Conservation (phyloP, 2,797 vertebrate species). For the Antennarius maculatus region DNA sequence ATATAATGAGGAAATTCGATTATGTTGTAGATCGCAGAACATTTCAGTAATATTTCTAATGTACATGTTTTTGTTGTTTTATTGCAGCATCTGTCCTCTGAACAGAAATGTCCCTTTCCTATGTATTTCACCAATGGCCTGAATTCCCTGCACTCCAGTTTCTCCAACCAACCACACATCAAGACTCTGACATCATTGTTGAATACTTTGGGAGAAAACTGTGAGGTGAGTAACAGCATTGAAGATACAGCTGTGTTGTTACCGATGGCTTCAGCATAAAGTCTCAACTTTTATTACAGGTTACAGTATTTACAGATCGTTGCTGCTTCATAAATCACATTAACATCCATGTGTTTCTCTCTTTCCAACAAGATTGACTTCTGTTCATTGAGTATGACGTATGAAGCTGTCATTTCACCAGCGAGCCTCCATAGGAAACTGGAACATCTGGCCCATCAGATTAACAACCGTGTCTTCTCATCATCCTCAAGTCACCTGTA, state of each 20-base stretch:
- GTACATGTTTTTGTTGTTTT: not conserved
- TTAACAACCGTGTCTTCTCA: not conserved
- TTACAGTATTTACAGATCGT: too few species aligned
- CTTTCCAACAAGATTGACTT: rapidly evolving
- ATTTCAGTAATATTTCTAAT: not conserved
- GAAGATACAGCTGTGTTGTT: too few species aligned
- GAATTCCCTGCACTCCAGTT: rapidly evolving
- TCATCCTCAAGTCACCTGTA: too few species aligned
- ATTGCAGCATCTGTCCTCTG: not conserved
- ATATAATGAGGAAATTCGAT: too few species aligned
- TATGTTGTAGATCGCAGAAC: too few species aligned
- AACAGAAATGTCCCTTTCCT: conserved; percentile 10
- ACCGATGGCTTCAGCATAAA: too few species aligned
- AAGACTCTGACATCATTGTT: rapidly evolving
- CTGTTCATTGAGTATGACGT: rapidly evolving
- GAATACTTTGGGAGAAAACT: rapidly evolving
- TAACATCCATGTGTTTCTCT: conserved; percentile 17
- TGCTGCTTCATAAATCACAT: not conserved
- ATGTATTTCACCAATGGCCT: not conserved
- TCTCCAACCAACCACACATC: rapidly evolving
- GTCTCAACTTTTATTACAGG: too few species aligned
- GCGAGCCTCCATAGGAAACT: not conserved
- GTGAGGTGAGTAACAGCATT: conserved; percentile 3
- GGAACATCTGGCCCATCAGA: rapidly evolving
- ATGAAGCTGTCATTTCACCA: not conserved